phyloP scores from a whole-genome alignment of 2,113 vertebrate genomes.

The Proteles cristata region DNA sequence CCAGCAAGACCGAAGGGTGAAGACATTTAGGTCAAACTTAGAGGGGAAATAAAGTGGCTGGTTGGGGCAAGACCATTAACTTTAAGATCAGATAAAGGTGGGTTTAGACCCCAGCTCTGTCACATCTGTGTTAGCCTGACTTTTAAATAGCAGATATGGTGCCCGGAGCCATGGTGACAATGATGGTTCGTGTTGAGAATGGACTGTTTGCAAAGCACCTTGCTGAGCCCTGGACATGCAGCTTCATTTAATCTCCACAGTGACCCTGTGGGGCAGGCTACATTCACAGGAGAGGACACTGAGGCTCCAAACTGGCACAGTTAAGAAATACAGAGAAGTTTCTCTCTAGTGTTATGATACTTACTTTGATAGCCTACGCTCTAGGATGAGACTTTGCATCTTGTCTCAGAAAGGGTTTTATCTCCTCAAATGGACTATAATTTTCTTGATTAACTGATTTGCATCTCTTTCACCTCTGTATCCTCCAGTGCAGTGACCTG shows the following conservation, averaged over 20 bases:
- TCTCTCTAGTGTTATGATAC: background rate
- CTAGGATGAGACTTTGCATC: background rate
- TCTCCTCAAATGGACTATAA: background rate
- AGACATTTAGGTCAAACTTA: background rate
- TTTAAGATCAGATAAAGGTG: background rate
- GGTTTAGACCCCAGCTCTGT: background rate
- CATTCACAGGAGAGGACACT: background rate
- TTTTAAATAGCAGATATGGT: background rate
- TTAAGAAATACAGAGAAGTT: background rate
- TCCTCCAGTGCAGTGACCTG: background rate
- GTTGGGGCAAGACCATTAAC: background rate
- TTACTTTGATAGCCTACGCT: background rate
- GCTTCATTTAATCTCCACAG: background rate
- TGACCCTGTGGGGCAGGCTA: background rate
- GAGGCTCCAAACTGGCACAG: background rate
- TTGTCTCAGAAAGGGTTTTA: background rate
- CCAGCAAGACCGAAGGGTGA: background rate
- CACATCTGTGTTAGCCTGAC: background rate
- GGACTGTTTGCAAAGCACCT: background rate
- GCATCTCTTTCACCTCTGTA: background rate
- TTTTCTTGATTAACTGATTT: background rate
- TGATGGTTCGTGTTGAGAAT: fast-evolving
- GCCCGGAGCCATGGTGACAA: fast-evolving
- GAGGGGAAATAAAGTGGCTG: background rate
- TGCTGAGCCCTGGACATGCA: background rate